Percentiles rank a stretch among this genome's conserved stretches.
phyloP scores from a whole-genome alignment of 1,140 invertebrate species.

The Platyscapa corneri region DNA sequence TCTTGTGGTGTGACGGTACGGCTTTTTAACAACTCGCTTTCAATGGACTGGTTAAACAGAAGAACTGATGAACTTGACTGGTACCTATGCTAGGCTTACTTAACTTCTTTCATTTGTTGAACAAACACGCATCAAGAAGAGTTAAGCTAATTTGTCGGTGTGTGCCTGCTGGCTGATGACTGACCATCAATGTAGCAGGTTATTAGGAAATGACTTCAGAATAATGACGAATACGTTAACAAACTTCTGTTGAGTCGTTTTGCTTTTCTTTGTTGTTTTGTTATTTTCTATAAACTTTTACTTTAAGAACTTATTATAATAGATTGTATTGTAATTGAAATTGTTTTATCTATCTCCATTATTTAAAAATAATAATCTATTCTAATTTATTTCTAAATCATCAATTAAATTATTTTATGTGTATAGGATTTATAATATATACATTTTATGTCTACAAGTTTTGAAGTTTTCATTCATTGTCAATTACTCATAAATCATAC shows the following conservation, averaged over 20 bases:
- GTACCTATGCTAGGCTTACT: neutral
- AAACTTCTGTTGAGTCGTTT: neutral
- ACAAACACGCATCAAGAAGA: neutral
- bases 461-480: no score
- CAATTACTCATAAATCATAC: no score
- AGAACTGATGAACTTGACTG: neutral
- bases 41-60: neutral
- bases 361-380: no score
- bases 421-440: no score
- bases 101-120: constrained; percentile 23
- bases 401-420: no score
- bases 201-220: neutral
- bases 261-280: neutral
- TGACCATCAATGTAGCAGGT: neutral
- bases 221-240: constrained; percentile 6
- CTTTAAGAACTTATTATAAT: no score
- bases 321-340: no score
- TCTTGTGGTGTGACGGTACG: neutral
- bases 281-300: neutral
- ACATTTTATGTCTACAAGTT: no score
- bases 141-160: constrained; percentile 37
- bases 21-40: neutral
- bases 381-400: no score
- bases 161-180: constrained; percentile 11
- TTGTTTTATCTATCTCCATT: no score